Evolutionary conservation across 2,888 invertebrate species (phyloP).

Genomic region (Trichogramma evanescens): DNA sequence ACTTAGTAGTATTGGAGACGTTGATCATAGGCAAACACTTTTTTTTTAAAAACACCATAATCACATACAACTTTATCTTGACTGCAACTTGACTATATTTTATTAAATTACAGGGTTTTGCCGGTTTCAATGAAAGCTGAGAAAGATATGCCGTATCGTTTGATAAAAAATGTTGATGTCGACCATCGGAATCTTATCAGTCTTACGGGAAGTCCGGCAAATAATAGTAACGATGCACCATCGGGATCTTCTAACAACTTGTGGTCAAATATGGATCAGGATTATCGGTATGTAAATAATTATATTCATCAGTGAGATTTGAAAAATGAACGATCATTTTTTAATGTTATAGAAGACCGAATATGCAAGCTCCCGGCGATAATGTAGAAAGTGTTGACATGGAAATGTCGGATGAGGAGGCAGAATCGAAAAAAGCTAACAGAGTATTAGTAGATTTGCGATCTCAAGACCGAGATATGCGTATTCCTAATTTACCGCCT

Average conservation of each 20-base stretch:
- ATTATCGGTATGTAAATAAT: conserved; percentile 38
- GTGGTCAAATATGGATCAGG: conserved; percentile 43
- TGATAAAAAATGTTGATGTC: conserved; percentile 55
- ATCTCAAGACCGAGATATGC: conserved; percentile 41
- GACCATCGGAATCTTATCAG: conserved; percentile 81
- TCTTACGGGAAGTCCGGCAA: conserved; percentile 65
- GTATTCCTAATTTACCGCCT: conserved; percentile 25
- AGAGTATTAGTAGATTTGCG: conserved; percentile 40
- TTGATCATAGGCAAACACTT: conserved; percentile 40
- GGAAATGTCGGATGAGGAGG: conserved; percentile 76
- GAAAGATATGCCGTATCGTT: conserved; percentile 39
- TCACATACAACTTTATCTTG: neutral
- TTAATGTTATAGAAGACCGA: conserved; percentile 13
- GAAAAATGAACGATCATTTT: neutral
- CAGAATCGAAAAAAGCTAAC: conserved; percentile 37
- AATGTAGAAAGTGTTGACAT: conserved; percentile 75
- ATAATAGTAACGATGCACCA: conserved; percentile 33
- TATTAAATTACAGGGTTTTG: conserved; percentile 15
- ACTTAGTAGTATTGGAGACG: conserved; percentile 40
- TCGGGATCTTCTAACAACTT: conserved; percentile 30
- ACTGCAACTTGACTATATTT: neutral
- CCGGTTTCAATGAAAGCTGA: conserved; percentile 39
- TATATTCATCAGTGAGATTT: neutral
- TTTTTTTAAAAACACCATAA: conserved; percentile 5
- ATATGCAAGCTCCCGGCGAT: conserved; percentile 47